These are phyloP conservation scores for Centrocercus urophasianus DNA, from an alignment of 2,113 vertebrate species.

Conservation along the genomic window DNA sequence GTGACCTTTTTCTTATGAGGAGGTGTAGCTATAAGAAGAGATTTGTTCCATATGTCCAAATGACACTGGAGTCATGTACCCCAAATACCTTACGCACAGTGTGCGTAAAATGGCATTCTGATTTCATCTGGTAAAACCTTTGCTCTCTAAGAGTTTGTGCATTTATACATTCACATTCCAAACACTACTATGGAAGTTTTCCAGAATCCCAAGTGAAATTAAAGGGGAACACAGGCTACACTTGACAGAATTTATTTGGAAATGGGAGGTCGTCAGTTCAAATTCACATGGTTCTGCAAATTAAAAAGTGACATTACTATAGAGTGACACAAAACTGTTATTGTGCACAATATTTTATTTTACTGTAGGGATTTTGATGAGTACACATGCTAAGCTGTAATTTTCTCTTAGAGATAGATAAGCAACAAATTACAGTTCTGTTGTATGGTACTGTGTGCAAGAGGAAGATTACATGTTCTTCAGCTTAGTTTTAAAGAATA, in stretches of 20 bases:
- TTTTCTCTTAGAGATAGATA: background rate
- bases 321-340: background rate
- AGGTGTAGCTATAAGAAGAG: background rate
- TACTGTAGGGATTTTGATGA: background rate
- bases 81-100: background rate
- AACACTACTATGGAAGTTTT: background rate
- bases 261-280: background rate
- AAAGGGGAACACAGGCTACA: background rate
- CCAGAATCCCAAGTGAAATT: background rate
- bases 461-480: background rate
- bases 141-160: background rate
- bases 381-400: background rate
- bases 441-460: background rate
- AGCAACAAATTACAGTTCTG: background rate
- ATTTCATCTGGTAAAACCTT: background rate
- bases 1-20: background rate
- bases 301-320: background rate
- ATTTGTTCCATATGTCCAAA: background rate
- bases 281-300: background rate
- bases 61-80: background rate
- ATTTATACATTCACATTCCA: background rate
- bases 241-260: background rate
- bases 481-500: background rate
- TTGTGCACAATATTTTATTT: background rate
- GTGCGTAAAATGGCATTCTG: background rate